phyloP scores from a whole-genome alignment of 1,140 invertebrate genomes.

The Euglossa dilemma region DNA sequence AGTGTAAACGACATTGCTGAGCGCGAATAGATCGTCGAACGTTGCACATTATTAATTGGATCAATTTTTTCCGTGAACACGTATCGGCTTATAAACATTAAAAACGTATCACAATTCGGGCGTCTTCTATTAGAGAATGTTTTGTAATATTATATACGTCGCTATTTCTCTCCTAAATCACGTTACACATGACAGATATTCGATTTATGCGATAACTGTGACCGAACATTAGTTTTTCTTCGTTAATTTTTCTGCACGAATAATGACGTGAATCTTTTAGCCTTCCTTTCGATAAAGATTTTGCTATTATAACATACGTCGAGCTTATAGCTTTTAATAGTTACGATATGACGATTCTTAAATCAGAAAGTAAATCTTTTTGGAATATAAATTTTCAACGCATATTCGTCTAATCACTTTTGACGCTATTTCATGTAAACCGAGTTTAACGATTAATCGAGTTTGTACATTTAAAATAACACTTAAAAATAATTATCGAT shows the following conservation, averaged over 20 bases:
- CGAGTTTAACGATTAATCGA: neutral
- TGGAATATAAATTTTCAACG: neutral
- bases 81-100: constrained; percentile 36
- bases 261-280: neutral
- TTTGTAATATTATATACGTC: constrained; percentile 18
- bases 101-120: constrained; percentile 52
- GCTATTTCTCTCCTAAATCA: constrained; percentile 1
- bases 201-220: neutral
- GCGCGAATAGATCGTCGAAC: constrained; percentile 39
- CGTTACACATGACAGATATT: constrained; percentile 22
- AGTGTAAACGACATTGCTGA: constrained; percentile 45
- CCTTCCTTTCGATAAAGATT: neutral
- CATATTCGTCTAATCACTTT: neutral
- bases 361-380: neutral
- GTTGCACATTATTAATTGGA: neutral
- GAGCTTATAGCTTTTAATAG: neutral
- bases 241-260: neutral
- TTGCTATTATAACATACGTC: neutral
- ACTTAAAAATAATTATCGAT: constrained; percentile 23
- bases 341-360: neutral
- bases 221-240: neutral
- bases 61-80: constrained; percentile 23
- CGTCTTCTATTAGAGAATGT: constrained; percentile 32
- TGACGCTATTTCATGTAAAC: neutral
- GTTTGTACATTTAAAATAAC: neutral